Evolutionary conservation across 2,797 vertebrate genomes (phyloP), one percentile per base, ranked within the genome.

Genomic region (Scolopax rusticola): DNA sequence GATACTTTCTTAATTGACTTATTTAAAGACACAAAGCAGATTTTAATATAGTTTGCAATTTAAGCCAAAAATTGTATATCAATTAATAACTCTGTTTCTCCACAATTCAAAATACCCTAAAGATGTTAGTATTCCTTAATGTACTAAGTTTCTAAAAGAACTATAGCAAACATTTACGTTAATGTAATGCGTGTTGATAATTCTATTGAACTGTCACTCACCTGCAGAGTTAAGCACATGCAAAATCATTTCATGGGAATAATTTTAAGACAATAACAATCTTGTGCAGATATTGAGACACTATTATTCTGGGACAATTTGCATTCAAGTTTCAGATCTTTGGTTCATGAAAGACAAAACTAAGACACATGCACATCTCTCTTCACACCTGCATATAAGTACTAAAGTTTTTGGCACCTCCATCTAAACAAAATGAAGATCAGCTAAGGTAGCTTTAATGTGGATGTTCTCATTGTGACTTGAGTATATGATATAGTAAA

Each of bases 261-360:
- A 95, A 92, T 94, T 95, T 88, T 95, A 81, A 84, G 76, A 71
- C 51, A 91, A 91, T 50, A 24, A 54, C 86, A 3, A 61, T 19
- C 93, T 32, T 87, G 40, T 68, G 18, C 43, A 64, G 11, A 16
- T 82, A 75, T 73, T 87, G 86, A 76, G 24, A 65, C 17, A 90
- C 45, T 50, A 84, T 25, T 83, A 5, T 57, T 38, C 25, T 74
- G 38, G 57, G 59, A 70, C 5, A 43, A 27, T 80, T 43, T 90
- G 24, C 8, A 88, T 85, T 83, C 43, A 60, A 64, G 20, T 20
- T 19, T 2, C 48, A 38, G 8, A 40, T 24, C 78, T 84, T 75
- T 60, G 15, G 5, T 67, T 80, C 80, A 48, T 8, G 11, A 78
- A 84, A 81, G 5, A 4, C 51, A 81, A 71, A 85, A 47, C 9